A percentile compares a stretch with the other conserved stretches of the same genome.
These are phyloP conservation scores for Thomomys bottae DNA, from an alignment of 2,113 vertebrate genomes.

Conservation along the genomic window DNA sequence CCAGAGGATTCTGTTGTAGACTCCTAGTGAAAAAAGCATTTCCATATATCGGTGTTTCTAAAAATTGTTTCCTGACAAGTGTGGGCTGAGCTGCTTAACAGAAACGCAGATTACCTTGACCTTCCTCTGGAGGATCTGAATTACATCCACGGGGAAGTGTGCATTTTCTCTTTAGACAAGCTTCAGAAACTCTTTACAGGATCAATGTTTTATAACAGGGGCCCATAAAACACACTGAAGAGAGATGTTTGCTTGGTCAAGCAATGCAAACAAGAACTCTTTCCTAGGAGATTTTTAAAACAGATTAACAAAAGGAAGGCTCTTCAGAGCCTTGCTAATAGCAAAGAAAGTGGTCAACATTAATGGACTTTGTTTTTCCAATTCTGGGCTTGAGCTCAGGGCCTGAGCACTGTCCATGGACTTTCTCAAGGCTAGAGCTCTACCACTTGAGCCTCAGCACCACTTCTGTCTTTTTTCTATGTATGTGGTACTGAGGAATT, in stretches of 20 bases:
- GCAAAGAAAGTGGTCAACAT: conserved; percentile 15
- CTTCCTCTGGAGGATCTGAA: not conserved
- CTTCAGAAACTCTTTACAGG: not conserved
- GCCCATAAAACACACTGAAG: not conserved
- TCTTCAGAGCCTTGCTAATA: not conserved
- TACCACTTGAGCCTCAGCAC: no score
- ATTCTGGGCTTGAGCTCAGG: no score
- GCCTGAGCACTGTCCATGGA: no score
- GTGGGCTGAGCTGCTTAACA: not conserved
- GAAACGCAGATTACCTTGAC: not conserved
- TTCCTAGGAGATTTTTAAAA: not conserved
- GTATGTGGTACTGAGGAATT: no score
- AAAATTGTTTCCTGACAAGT: conserved; percentile 16
- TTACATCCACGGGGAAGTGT: not conserved
- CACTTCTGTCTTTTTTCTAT: no score
- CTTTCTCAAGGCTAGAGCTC: no score
- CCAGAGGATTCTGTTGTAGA: not conserved
- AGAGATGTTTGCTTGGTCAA: not conserved
- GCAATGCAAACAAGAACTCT: not conserved
- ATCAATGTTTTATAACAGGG: not conserved
- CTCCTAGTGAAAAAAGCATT: not conserved
- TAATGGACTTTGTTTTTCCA: not conserved
- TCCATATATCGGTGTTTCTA: conserved; percentile 7
- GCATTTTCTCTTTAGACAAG: not conserved
- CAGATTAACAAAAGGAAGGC: not conserved